Evolutionary conservation across 2,797 vertebrate genomes (phyloP).

Genomic region (Myotis findleyi): DNA sequence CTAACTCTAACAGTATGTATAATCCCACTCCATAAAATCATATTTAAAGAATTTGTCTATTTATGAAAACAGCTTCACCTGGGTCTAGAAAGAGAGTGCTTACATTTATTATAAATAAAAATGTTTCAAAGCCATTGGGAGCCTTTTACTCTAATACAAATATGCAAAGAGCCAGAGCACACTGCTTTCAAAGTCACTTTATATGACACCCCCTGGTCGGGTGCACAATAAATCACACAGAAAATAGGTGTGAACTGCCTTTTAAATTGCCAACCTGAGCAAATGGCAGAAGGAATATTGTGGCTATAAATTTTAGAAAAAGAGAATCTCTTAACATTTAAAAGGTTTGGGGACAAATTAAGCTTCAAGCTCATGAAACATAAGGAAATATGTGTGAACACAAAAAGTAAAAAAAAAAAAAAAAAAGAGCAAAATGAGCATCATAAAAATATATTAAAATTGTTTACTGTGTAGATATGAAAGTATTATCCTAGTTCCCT

Average conservation of each 20-base stretch:
- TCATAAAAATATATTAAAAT: background rate
- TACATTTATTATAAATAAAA: background rate
- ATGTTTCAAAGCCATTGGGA: background rate
- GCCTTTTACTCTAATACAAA: background rate
- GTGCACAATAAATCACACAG: background rate
- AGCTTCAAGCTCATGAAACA: background rate
- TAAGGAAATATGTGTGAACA: background rate
- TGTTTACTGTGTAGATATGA: background rate
- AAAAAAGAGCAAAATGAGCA: background rate
- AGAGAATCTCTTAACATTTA: background rate
- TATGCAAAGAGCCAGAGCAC: background rate
- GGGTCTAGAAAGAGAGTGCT: background rate
- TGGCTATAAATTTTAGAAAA: background rate
- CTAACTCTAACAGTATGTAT: background rate
- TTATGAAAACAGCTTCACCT: slow-evolving; percentile 32
- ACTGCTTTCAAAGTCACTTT: background rate
- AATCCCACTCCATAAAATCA: background rate
- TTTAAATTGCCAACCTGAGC: background rate
- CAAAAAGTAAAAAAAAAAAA: background rate
- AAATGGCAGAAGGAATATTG: slow-evolving; percentile 10
- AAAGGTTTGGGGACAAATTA: background rate
- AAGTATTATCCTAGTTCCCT: background rate
- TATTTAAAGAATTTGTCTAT: background rate
- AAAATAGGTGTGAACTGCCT: background rate
- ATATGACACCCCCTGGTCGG: fast-evolving